These are phyloP conservation scores for Papilio machaon DNA, from an alignment of 1,140 invertebrate species.

Conservation along the genomic window DNA sequence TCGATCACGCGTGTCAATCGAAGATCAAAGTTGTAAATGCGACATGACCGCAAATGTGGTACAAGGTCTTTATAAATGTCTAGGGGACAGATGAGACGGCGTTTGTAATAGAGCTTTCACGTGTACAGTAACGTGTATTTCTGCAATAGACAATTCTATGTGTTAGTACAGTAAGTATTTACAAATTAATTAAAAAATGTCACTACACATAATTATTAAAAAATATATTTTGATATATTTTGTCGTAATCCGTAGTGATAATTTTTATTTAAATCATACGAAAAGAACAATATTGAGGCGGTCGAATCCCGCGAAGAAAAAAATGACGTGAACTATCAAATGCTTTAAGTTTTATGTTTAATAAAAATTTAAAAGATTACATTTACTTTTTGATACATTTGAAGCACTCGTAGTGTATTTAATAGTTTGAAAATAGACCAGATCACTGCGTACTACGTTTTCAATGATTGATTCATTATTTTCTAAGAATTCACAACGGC, in stretches of 20 bases:
- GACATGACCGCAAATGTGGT: slow-evolving; percentile 39
- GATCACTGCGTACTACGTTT: background rate
- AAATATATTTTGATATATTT: too few relatives aligned
- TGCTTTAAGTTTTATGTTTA: too few relatives aligned
- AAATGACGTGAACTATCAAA: too few relatives aligned
- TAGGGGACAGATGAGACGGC: slow-evolving; percentile 5
- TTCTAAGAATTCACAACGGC: background rate
- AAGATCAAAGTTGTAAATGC: slow-evolving; percentile 1
- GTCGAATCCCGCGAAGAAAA: too few relatives aligned
- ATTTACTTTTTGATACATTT: background rate
- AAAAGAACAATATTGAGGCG: background rate
- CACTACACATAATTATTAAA: background rate
- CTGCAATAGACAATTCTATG: background rate
- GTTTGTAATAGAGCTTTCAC: slow-evolving; percentile 15
- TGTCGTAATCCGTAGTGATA: too few relatives aligned
- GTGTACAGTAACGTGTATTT: background rate
- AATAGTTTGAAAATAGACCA: background rate
- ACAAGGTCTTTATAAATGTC: slow-evolving; percentile 29
- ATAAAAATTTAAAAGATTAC: background rate
- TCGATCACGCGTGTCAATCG: background rate
- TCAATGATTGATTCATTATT: background rate
- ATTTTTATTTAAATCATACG: too few relatives aligned
- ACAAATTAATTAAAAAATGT: background rate
- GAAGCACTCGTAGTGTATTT: background rate
- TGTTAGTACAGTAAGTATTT: background rate